phyloP scores from a whole-genome alignment of 2,113 vertebrate species.

The Zapus hudsonius region DNA sequence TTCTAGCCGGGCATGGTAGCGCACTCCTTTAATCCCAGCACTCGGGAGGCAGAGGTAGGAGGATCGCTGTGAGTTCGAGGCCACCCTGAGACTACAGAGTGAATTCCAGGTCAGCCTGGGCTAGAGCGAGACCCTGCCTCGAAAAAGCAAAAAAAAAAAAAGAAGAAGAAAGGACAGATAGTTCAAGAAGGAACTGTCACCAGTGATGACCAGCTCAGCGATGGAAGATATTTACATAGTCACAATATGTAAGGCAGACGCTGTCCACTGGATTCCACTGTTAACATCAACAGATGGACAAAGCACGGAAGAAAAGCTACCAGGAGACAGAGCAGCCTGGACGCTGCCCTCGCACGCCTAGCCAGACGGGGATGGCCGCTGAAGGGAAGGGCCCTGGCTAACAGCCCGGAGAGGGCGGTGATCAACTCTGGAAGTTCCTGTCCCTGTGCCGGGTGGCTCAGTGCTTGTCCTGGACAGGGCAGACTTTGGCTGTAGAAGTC shows the following conservation, averaged over 20 bases:
- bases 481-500: not conserved
- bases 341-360: too few species aligned
- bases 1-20: not conserved
- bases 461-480: not conserved
- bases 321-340: slow-evolving; percentile 33
- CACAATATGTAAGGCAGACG: slow-evolving; percentile 63
- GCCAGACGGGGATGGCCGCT: too few species aligned
- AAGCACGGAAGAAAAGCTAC: slow-evolving; percentile 47
- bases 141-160: not conserved
- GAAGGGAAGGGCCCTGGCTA: not conserved
- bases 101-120: too few species aligned
- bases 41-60: too few species aligned
- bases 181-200: slow-evolving; percentile 52
- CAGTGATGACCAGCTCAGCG: not conserved
- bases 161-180: not conserved
- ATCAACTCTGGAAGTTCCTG: not conserved
- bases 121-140: too few species aligned
- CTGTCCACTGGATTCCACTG: not conserved
- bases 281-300: slow-evolving; percentile 66
- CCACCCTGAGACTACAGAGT: too few species aligned
- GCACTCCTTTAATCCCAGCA: too few species aligned
- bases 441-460: not conserved
- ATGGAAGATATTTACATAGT: slow-evolving; percentile 34
- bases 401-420: not conserved
- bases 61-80: too few species aligned